Evolutionary conservation across 2,888 invertebrate genomes (phyloP).

Genomic region (Furcula furcula): DNA sequence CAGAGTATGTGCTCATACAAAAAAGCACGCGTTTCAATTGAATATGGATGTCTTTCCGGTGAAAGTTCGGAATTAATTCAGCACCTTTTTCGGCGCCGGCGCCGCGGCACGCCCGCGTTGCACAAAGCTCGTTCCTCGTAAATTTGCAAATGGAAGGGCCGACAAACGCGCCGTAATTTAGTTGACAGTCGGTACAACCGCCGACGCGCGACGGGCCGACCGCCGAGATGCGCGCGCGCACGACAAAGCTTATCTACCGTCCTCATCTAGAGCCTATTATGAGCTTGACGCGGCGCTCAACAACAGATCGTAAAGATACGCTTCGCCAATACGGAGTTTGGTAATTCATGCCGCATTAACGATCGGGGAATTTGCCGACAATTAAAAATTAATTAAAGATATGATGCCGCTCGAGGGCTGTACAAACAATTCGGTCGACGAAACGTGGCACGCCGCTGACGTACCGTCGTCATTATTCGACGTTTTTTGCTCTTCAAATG

Average conservation of each 20-base stretch:
- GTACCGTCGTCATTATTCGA: slow-evolving; percentile 10
- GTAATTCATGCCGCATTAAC: slow-evolving; percentile 28
- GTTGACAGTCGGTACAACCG: slow-evolving; percentile 64
- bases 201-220: slow-evolving; percentile 41
- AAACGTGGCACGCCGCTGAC: slow-evolving; percentile 14
- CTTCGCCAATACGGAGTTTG: slow-evolving; percentile 29
- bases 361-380: slow-evolving; percentile 30
- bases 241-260: slow-evolving; percentile 66
- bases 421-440: slow-evolving; percentile 12
- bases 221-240: slow-evolving; percentile 29
- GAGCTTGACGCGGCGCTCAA: slow-evolving; percentile 63
- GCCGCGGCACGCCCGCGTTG: slow-evolving; percentile 39
- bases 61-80: slow-evolving; percentile 46
- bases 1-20: slow-evolving; percentile 23
- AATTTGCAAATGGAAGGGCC: slow-evolving; percentile 69
- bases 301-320: slow-evolving; percentile 62
- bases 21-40: slow-evolving; percentile 37
- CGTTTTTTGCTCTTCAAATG: slow-evolving; percentile 13
- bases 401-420: slow-evolving; percentile 19
- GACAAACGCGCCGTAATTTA: slow-evolving; percentile 75
- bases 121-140: slow-evolving; percentile 62
- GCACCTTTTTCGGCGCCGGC: slow-evolving; percentile 53
- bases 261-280: slow-evolving; percentile 75
- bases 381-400: slow-evolving; percentile 33
- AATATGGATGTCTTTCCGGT: slow-evolving; percentile 41